A percentile compares a stretch with the other conserved stretches of the same genome.
phyloP scores from a whole-genome alignment of 1,140 invertebrate species.

The Pinna nobilis region DNA sequence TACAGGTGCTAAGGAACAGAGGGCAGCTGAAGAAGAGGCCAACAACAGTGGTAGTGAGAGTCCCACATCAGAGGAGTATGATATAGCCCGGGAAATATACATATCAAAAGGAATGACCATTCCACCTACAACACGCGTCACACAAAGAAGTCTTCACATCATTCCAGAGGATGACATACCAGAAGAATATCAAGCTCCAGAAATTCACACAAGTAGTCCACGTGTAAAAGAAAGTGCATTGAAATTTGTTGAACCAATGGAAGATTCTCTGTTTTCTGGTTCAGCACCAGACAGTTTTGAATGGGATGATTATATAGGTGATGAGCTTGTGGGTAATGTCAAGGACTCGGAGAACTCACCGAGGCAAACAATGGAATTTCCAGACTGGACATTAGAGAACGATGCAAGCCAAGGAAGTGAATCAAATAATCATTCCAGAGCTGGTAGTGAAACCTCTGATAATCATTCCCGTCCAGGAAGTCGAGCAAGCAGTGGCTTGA shows the following conservation, averaged over 20 bases:
- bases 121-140: slow-evolving; percentile 40
- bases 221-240: slow-evolving; percentile 54
- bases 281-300: slow-evolving; percentile 57
- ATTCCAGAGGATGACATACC: slow-evolving; percentile 65
- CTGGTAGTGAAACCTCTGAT: slow-evolving; percentile 42
- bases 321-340: slow-evolving; percentile 58
- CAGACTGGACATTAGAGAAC: slow-evolving; percentile 64
- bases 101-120: slow-evolving; percentile 60
- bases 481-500: slow-evolving; percentile 16
- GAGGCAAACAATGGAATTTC: slow-evolving; percentile 55
- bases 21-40: slow-evolving; percentile 25
- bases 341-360: slow-evolving; percentile 43
- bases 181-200: slow-evolving; percentile 35
- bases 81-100: slow-evolving; percentile 62
- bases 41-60: slow-evolving; percentile 22
- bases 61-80: slow-evolving; percentile 45
- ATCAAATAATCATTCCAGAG: slow-evolving; percentile 37
- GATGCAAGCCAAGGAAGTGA: slow-evolving; percentile 47
- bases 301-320: slow-evolving; percentile 69
- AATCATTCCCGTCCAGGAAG: slow-evolving; percentile 13
- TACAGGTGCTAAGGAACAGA: neutral
- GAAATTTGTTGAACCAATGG: slow-evolving; percentile 58
- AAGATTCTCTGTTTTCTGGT: slow-evolving; percentile 25
- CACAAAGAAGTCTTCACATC: slow-evolving; percentile 55
- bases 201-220: slow-evolving; percentile 13